Evolutionary conservation across 2,888 invertebrate genomes (phyloP), one percentile per base, ranked within the genome.

Genomic region (Calameuta filiformis): DNA sequence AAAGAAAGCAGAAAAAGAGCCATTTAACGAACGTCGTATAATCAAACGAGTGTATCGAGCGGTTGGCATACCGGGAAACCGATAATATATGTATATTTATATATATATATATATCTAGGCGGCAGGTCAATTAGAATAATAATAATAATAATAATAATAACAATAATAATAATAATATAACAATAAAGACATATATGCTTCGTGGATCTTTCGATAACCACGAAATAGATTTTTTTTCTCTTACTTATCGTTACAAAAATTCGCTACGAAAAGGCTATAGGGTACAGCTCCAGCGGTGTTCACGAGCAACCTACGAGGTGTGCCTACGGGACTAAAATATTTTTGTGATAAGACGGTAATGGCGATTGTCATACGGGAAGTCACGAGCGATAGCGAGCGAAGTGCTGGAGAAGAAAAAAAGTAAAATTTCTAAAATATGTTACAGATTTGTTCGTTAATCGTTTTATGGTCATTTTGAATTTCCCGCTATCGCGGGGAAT

Each of bases 281-380:
- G 85, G 84, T 84, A 87, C 88, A 88, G 87, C 88, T 89, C 89
- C 89, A 89, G 88, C 87, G 86, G 88, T 91, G 90, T 90, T 90
- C 89, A 90, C 90, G 90, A 91, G 90, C 91, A 90, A 91, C 91
- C 90, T 91, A 91, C 90, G 88, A 89, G 87, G 88, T 89, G 89
- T 90, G 89, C 89, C 89, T 91, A 91, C 90, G 84, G 89, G 89
- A 56, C 40, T 56, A 56, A 56, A 56, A 56, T 56, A 56, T 56
- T 56, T 23, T 23, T 56, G 40, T 56, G 40, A 56, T 56, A 56
- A 56, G 40, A 56, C 40, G 40, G 9, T 56, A 56, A 56, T 56
- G 40, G 40, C 40, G 40, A 56, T 56, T 23, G 23, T 56, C 40
- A 56, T 56, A 56, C 40, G 40, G 40, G 40, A 56, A 56, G 40